Evolutionary conservation across 2,888 invertebrate genomes (phyloP).

Genomic region (Drosophila picticornis): DNA sequence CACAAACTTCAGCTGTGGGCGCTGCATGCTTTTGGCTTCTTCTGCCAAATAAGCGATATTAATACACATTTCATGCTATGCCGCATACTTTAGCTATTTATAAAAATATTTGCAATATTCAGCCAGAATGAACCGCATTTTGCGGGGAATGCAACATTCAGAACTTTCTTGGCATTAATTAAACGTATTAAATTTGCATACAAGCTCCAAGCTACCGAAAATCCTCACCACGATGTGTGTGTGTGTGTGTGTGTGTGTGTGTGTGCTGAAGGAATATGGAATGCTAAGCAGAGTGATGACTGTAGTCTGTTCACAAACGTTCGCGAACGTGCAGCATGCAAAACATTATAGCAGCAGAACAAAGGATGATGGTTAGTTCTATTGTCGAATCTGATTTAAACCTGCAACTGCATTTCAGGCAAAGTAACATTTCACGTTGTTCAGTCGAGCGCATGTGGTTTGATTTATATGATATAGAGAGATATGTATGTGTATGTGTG

Average conservation of each 20-base stretch:
- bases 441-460: slow-evolving; percentile 34
- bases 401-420: slow-evolving; percentile 13
- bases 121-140: neutral
- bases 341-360: neutral
- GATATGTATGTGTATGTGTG: slow-evolving; percentile 48
- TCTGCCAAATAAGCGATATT: slow-evolving; percentile 21
- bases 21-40: slow-evolving; percentile 5
- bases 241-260: neutral
- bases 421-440: slow-evolving; percentile 36
- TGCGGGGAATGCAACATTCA: slow-evolving; percentile 33
- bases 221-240: slow-evolving; percentile 6
- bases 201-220: slow-evolving; percentile 15
- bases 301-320: neutral
- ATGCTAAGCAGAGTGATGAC: neutral
- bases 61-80: slow-evolving; percentile 49
- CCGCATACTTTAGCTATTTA: slow-evolving; percentile 61
- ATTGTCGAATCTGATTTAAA: slow-evolving; percentile 24
- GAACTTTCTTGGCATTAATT: slow-evolving; percentile 53
- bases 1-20: slow-evolving; percentile 20
- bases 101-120: slow-evolving; percentile 58
- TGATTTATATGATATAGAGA: slow-evolving; percentile 41
- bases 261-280: neutral
- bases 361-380: slow-evolving; percentile 31
- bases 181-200: slow-evolving; percentile 55
- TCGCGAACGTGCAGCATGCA: neutral